These are phyloP conservation scores for Cathartes aura DNA, from an alignment of 2,113 vertebrate species.

Conservation along the genomic window DNA sequence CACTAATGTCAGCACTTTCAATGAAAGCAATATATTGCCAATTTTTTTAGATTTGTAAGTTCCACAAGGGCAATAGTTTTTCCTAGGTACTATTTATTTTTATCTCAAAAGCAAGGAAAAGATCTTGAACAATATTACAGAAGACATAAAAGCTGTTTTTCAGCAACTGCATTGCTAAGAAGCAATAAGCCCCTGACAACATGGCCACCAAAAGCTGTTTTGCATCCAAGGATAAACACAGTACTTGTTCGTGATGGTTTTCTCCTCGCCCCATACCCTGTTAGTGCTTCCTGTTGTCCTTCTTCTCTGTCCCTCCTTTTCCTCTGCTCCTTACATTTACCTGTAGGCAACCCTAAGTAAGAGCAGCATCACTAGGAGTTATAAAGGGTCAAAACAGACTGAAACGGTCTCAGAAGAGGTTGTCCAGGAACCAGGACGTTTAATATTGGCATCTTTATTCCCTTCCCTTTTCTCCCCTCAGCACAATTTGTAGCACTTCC, in stretches of 20 bases:
- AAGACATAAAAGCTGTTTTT: background rate
- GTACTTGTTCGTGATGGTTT: background rate
- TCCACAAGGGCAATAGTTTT: background rate
- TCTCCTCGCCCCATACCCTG: fast-evolving
- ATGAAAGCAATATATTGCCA: background rate
- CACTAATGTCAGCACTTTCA: background rate
- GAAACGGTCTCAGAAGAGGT: background rate
- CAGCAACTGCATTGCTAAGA: background rate
- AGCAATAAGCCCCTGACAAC: background rate
- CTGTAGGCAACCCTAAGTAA: background rate
- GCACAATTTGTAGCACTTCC: background rate
- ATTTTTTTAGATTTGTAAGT: background rate
- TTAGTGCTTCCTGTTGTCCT: background rate
- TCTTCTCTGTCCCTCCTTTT: background rate
- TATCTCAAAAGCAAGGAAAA: background rate
- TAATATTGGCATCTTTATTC: background rate
- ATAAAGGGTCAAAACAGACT: background rate
- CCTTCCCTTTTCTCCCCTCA: background rate
- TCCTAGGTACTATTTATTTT: background rate
- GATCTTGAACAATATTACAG: background rate
- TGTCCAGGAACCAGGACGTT: background rate
- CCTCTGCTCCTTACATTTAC: background rate
- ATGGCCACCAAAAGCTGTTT: background rate
- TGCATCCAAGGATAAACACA: background rate
- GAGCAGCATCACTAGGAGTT: background rate